Percentiles rank a stretch among this genome's conserved stretches.
Conservation (phyloP, 2,888 invertebrate species). For the Diaprepes abbreviatus region DNA sequence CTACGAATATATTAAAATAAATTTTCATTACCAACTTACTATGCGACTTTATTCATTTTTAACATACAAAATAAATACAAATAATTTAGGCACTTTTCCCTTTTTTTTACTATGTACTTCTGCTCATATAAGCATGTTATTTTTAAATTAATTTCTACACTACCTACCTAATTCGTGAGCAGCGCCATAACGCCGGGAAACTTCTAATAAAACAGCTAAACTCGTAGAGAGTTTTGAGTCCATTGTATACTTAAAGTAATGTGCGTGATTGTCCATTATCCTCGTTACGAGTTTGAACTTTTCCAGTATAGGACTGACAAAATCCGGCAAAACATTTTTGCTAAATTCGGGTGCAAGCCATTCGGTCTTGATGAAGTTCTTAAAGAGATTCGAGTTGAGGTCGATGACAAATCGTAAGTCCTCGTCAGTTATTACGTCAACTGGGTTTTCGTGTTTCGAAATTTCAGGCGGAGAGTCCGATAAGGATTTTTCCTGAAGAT, state of each 20-base stretch:
- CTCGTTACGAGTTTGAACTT: slow-evolving; percentile 74
- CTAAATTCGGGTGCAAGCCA: slow-evolving; percentile 72
- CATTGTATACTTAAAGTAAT: slow-evolving; percentile 70
- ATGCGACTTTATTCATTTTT: too few species aligned
- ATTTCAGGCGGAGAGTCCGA: slow-evolving; percentile 39
- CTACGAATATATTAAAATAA: too few species aligned
- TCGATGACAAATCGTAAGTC: slow-evolving; percentile 74
- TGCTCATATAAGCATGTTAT: too few species aligned
- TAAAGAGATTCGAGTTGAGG: slow-evolving; percentile 74
- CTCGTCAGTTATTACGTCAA: slow-evolving; percentile 65
- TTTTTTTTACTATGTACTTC: too few species aligned
- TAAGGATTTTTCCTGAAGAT: slow-evolving; percentile 68
- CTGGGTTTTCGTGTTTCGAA: neutral
- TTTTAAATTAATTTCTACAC: too few species aligned
- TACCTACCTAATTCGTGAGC: slow-evolving; percentile 55
- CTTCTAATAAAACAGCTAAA: slow-evolving; percentile 72
- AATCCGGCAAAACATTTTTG: slow-evolving; percentile 61
- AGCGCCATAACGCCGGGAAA: slow-evolving; percentile 70
- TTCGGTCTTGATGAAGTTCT: slow-evolving; percentile 72
- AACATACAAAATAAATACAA: too few species aligned
- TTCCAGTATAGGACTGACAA: slow-evolving; percentile 71
- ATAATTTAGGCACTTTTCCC: too few species aligned
- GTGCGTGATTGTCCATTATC: slow-evolving; percentile 70
- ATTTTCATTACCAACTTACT: too few species aligned
- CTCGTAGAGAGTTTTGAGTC: slow-evolving; percentile 72